Conservation (phyloP, 2,113 vertebrate species). For the Eira barbara region DNA sequence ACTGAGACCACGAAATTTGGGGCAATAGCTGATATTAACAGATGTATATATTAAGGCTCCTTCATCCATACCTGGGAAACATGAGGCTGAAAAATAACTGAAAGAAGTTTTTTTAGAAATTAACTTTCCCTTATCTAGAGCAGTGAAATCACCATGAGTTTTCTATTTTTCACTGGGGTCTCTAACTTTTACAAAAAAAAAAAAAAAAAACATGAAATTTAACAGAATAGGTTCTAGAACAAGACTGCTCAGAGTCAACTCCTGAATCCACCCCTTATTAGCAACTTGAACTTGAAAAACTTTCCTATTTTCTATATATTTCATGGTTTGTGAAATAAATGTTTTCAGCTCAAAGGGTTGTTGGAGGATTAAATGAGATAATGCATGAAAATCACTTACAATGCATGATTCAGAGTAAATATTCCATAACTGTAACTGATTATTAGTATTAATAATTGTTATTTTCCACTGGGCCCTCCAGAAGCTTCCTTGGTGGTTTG, state of each 20-base stretch:
- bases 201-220: background rate
- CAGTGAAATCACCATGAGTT: background rate
- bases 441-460: background rate
- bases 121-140: background rate
- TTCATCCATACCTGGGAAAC: background rate
- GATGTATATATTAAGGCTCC: background rate
- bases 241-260: background rate
- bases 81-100: background rate
- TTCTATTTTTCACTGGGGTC: background rate
- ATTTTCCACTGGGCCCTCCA: background rate
- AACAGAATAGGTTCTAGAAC: background rate
- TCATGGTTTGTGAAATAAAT: background rate
- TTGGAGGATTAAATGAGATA: background rate
- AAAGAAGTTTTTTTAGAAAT: background rate
- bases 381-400: background rate
- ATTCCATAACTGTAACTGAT: background rate
- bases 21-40: background rate
- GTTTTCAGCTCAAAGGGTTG: background rate
- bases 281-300: background rate
- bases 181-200: background rate
- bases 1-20: background rate
- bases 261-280: background rate
- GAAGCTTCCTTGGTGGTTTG: background rate
- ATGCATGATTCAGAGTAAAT: background rate
- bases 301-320: background rate